Conservation (phyloP, 2,888 invertebrate species). For the Brassicogethes aeneus region DNA sequence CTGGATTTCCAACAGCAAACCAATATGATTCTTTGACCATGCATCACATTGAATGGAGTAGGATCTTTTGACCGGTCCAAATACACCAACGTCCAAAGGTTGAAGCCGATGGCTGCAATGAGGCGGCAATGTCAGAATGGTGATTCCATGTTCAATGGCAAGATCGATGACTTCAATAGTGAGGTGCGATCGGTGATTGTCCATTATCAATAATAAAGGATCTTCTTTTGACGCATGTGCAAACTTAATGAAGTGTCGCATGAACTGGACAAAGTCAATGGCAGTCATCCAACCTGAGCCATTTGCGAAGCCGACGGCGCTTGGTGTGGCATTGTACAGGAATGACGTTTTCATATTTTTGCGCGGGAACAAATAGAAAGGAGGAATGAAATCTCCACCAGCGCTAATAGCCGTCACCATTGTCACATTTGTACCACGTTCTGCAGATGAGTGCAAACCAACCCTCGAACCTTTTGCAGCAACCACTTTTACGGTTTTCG, state of each 20-base stretch:
- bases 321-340: background rate
- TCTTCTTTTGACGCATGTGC: background rate
- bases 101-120: conserved; percentile 1
- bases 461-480: background rate
- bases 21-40: background rate
- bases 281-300: background rate
- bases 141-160: background rate
- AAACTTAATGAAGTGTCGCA: background rate
- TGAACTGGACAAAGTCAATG: background rate
- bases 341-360: background rate
- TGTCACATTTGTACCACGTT: too few species aligned
- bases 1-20: background rate
- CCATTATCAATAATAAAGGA: background rate
- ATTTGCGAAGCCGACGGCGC: background rate
- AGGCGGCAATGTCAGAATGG: background rate
- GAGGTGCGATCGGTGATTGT: conserved; percentile 1
- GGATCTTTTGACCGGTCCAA: background rate
- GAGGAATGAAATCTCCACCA: too few species aligned
- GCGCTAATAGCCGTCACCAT: too few species aligned
- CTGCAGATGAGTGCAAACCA: too few species aligned
- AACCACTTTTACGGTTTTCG: background rate
- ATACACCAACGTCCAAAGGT: conserved; percentile 1
- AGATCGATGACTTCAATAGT: conserved; percentile 1
- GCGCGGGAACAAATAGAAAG: too few species aligned
- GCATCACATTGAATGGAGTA: background rate